Conservation (phyloP, 1,140 invertebrate species). For the Drosophila arizonae region DNA sequence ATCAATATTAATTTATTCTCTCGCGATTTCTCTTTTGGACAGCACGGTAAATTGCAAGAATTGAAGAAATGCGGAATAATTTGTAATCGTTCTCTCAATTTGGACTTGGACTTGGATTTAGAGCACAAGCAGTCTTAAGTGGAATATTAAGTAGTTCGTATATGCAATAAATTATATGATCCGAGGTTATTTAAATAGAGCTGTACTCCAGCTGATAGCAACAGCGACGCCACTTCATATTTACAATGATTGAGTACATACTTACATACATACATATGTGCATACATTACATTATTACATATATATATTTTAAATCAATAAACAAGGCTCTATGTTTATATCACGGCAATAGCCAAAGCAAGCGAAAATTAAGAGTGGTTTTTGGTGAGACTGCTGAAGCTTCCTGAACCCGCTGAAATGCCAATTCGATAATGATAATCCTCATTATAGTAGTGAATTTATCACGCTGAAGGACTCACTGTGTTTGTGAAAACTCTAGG, state of each 20-base stretch:
- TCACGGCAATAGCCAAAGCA: too few species aligned
- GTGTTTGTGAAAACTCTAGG: slow-evolving; percentile 62
- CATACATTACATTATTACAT: background rate
- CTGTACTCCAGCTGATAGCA: slow-evolving; percentile 2
- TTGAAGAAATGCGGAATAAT: too few species aligned
- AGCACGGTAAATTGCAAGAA: too few species aligned
- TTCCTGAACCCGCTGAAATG: slow-evolving; percentile 69
- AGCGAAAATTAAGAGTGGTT: too few species aligned
- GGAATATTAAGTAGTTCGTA: background rate
- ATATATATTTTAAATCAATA: too few species aligned
- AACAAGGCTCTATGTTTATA: too few species aligned
- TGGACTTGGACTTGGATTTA: too few species aligned
- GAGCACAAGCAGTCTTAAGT: background rate
- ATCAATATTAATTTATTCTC: too few species aligned
- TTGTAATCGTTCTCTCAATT: too few species aligned
- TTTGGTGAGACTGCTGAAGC: too few species aligned
- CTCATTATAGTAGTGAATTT: background rate
- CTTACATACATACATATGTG: too few species aligned
- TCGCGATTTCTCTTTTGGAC: too few species aligned
- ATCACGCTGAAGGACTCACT: slow-evolving; percentile 38
- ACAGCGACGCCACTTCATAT: background rate
- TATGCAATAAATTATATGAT: background rate
- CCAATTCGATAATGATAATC: slow-evolving; percentile 35
- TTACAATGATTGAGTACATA: background rate
- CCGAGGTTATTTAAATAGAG: background rate